These are phyloP conservation scores for Climacteris rufus DNA, from an alignment of 2,113 vertebrate genomes.

Conservation along the genomic window DNA sequence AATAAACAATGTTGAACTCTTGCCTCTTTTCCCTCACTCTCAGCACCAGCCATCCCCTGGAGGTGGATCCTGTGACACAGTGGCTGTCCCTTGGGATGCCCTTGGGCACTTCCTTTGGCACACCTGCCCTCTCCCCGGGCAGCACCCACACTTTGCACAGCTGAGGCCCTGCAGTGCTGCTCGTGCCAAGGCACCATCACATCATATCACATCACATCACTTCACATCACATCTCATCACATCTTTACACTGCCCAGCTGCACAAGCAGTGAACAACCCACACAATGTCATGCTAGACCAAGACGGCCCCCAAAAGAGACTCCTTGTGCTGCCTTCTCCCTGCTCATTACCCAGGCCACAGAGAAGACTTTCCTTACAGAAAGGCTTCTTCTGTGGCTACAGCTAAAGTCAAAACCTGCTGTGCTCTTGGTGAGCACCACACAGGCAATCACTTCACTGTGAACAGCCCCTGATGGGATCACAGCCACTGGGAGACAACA, in stretches of 20 bases:
- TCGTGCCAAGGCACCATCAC: accelerated
- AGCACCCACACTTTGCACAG: neutral
- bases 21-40: neutral
- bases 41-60: neutral
- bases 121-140: neutral
- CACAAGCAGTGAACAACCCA: accelerated
- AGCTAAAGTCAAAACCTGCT: neutral
- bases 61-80: accelerated
- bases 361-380: neutral
- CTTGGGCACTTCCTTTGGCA: neutral
- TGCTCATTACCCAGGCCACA: neutral
- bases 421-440: neutral
- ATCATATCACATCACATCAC: neutral
- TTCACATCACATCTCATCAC: neutral
- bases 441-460: neutral
- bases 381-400: neutral
- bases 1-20: neutral
- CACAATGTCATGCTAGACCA: neutral
- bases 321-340: neutral
- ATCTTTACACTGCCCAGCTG: neutral
- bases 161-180: neutral
- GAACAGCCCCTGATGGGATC: neutral
- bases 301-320: neutral
- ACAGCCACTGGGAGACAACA: neutral
- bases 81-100: neutral